Conservation (phyloP, 2,797 vertebrate genomes). For the Protosalanx chinensis region DNA sequence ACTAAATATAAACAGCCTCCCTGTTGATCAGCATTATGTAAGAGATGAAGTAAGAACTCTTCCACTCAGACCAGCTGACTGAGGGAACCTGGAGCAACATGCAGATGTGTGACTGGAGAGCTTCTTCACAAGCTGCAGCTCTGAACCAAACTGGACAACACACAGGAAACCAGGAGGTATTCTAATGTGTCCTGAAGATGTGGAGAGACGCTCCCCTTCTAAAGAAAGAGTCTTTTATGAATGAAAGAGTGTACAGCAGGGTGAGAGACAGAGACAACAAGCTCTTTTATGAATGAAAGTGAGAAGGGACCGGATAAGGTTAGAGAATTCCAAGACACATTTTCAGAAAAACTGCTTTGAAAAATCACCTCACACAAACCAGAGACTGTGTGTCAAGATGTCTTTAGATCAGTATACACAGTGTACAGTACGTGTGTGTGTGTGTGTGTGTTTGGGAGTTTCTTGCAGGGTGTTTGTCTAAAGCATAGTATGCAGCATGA, state of each 20-base stretch:
- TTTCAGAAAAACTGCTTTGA: no score
- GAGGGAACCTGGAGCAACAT: no score
- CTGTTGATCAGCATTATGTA: constrained; percentile 46
- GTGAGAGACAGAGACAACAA: background rate
- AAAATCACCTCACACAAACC: no score
- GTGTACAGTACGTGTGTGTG: no score
- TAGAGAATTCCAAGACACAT: no score
- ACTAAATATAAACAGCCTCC: constrained; percentile 51
- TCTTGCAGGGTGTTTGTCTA: background rate
- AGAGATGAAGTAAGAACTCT: constrained; percentile 27
- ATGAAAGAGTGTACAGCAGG: constrained; percentile 11
- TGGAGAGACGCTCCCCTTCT: background rate
- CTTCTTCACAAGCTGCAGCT: background rate
- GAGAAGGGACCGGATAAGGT: background rate
- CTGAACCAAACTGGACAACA: background rate
- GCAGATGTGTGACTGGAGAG: no score
- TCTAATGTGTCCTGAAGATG: background rate
- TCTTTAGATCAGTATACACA: no score
- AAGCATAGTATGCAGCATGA: no score
- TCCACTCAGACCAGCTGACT: background rate
- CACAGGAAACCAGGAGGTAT: background rate
- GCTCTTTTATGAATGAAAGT: constrained; percentile 16
- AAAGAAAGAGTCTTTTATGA: constrained; percentile 11
- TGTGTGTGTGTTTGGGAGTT: background rate
- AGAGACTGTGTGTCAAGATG: no score